Evolutionary conservation across 2,888 invertebrate genomes (phyloP), one percentile per base, ranked within the genome.

Genomic region (Idaea dimidiata): DNA sequence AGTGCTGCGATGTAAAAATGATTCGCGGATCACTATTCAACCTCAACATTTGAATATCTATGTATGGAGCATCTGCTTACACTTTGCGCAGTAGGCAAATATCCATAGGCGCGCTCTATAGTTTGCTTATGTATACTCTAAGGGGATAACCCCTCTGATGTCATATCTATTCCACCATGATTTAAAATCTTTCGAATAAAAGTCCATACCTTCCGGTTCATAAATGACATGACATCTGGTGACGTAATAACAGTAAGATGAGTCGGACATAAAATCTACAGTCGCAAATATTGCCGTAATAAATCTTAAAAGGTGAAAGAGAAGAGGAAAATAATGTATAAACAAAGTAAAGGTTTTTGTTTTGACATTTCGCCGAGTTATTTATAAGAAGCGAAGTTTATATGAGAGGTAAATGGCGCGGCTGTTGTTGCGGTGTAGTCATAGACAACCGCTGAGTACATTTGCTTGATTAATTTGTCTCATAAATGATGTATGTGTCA

Each of bases 261-360:
- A 72, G 75, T 70, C 70, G 71, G 68, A 78, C 80, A 76, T 78
- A 73, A 80, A 79, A 77, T 76, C 74, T 74, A 74, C 73, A 74
- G 74, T 74, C 70, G 75, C 74, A 75, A 80, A 86, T 86, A 87
- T 87, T 86, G 78, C 83, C 64, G 78, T 73, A 77, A 86, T 88
- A 88, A 88, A 88, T 88, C 82, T 79, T 78, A 63, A 61, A 66
- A 69, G 70, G 78, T 78, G 76, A 81, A 78, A 79, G 76, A 77
- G 72, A 69, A 73, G 70, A 73, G 79, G 43, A 54, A 54, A 56
- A 18, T 18, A 79, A 82, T 81, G 81, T 81, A 81, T 80, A 83
- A 82, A 84, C 82, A 85, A 81, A 82, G 82, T 79, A 77, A 78
- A 77, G 76, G 64, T 62, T 24, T n/a, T 83, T 81, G 78, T 84